Conservation (phyloP, 2,888 invertebrate genomes). For the Selenia dentaria region DNA sequence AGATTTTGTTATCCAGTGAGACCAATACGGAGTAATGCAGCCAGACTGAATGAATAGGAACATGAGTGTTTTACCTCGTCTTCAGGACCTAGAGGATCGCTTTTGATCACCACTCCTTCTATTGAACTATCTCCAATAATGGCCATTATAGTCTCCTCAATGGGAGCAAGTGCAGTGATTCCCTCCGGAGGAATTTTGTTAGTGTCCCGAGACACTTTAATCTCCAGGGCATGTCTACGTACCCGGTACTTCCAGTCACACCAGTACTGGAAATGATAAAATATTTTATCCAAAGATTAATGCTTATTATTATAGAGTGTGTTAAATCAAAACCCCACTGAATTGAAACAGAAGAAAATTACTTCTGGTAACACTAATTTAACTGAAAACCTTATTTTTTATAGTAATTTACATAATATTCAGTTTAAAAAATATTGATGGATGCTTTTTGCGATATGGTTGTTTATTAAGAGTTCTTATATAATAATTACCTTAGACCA, state of each 20-base stretch:
- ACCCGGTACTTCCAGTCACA: slow-evolving; percentile 70
- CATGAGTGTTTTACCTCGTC: slow-evolving; percentile 33
- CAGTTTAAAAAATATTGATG: too few relatives aligned
- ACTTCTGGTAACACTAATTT: too few relatives aligned
- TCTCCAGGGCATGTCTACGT: slow-evolving; percentile 55
- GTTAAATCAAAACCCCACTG: too few relatives aligned
- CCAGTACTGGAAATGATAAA: slow-evolving; percentile 52
- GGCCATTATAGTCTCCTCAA: slow-evolving; percentile 56
- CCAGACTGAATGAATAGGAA: too few relatives aligned
- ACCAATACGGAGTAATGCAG: too few relatives aligned
- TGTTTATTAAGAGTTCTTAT: too few relatives aligned
- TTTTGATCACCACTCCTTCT: slow-evolving; percentile 53
- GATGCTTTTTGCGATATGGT: too few relatives aligned
- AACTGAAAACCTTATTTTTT: too few relatives aligned
- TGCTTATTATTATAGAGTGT: too few relatives aligned
- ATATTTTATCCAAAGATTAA: not conserved
- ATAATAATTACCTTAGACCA: slow-evolving; percentile 66
- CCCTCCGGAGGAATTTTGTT: slow-evolving; percentile 48
- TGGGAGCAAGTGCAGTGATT: slow-evolving; percentile 43
- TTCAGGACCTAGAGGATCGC: slow-evolving; percentile 53
- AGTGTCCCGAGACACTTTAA: slow-evolving; percentile 49
- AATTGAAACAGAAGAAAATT: too few relatives aligned
- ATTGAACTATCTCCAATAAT: slow-evolving; percentile 56
- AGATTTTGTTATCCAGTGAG: too few relatives aligned
- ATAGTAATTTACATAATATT: too few relatives aligned